A percentile compares a stretch with the other conserved stretches of the same genome.
Conservation (phyloP, 2,888 invertebrate genomes). For the Sarcophaga variegata region DNA sequence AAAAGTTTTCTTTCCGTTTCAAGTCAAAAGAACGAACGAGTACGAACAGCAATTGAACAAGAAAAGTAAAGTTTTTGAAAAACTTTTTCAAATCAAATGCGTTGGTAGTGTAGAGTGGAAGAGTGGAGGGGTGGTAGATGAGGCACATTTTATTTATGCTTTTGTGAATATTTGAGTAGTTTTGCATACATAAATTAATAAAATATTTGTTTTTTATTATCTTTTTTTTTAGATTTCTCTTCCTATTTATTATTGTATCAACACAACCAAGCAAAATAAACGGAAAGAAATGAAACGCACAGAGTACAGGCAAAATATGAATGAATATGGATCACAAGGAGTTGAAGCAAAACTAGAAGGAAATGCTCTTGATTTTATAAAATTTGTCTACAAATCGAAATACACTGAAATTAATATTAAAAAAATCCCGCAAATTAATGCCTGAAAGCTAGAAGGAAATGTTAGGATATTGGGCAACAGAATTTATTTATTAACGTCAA, state of each 20-base stretch:
- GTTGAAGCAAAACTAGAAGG: not conserved
- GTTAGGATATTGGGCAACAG: no score
- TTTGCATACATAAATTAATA: constrained; percentile 68
- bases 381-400: not conserved
- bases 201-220: constrained; percentile 68
- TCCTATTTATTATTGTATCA: no score
- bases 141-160: constrained; percentile 53
- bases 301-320: not conserved
- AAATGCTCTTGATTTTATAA: not conserved
- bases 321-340: not conserved
- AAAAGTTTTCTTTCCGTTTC: not conserved
- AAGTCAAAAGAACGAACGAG: constrained; percentile 22
- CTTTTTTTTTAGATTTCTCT: constrained; percentile 9
- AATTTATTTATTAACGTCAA: no score
- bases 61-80: constrained; percentile 44
- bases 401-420: not conserved
- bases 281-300: not conserved
- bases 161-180: constrained; percentile 67
- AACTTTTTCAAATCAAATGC: constrained; percentile 52
- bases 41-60: not conserved
- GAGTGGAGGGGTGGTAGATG: not conserved
- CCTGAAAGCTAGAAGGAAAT: not conserved
- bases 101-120: not conserved
- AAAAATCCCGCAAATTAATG: not conserved
- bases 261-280: no score